Conservation (phyloP, 2,113 vertebrate genomes). For the Bostrychus sinensis region DNA sequence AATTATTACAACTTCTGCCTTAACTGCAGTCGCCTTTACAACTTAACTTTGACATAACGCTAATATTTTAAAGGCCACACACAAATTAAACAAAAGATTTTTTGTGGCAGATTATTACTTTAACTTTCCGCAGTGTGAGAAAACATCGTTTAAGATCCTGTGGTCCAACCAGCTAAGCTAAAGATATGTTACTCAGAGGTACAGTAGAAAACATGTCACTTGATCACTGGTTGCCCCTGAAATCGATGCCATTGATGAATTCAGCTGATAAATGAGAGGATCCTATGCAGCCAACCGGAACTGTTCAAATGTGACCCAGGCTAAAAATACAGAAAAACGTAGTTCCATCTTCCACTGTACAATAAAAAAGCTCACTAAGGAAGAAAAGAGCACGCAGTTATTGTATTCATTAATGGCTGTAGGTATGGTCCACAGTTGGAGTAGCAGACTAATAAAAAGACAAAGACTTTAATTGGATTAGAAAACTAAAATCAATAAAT, state of each 20-base stretch:
- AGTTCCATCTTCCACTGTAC: slow-evolving; percentile 35
- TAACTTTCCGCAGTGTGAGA: neutral
- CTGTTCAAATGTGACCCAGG: slow-evolving; percentile 22
- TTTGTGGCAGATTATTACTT: neutral
- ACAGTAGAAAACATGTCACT: slow-evolving; percentile 28
- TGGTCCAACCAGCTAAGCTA: slow-evolving; percentile 2
- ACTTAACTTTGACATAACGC: neutral
- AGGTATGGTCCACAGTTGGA: neutral
- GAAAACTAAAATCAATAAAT: neutral
- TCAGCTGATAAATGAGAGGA: slow-evolving; percentile 25
- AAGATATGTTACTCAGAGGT: slow-evolving; percentile 31
- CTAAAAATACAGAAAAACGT: slow-evolving; percentile 19
- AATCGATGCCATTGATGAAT: slow-evolving; percentile 36
- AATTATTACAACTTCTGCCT: no score
- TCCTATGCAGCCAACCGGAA: slow-evolving; percentile 27
- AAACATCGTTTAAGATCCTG: neutral
- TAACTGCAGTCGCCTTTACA: no score
- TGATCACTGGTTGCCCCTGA: slow-evolving; percentile 38
- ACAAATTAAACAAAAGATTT: neutral
- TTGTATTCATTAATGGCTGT: no score
- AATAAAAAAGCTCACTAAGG: neutral
- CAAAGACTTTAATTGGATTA: neutral
- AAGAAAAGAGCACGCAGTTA: slow-evolving; percentile 11
- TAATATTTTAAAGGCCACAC: no score
- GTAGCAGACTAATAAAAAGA: neutral